Evolutionary conservation across 1,140 invertebrate genomes (phyloP), one percentile per base, ranked within the genome.

Genomic region (Heterodera schachtii): DNA sequence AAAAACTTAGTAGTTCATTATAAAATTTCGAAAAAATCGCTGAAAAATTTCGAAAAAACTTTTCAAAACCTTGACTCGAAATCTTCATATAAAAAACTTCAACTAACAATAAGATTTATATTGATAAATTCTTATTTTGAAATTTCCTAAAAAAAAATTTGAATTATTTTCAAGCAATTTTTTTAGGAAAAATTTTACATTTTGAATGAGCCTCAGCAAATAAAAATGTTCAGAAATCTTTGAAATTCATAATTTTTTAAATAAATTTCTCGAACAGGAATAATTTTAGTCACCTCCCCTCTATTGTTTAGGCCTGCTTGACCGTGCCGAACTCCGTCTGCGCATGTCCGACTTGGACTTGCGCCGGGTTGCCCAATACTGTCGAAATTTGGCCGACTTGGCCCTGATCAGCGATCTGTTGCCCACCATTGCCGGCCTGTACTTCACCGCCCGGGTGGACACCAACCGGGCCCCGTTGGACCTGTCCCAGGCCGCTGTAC

Each of bases 321-420:
- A 49, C 75, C 85, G 64, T 57, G 85, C 11, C 82, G 92, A 94
- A 82, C 91, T 98, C 60, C 92, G 94, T 79, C 90, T 93, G 0
- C 92, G 94, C 84, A 92, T 98, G 43, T 93, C 94, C 1, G 93
- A 93, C 0, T 95, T 96, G 86, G 96, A 98, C 90, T 87, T 98
- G 52, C 93, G 94, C 89, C 92, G 96, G 21, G 90, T 99, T 66
- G 95, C 98, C 90, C 92, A 94, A 83, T 99, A 98, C 90, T 93
- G 94, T 41, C 93, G 94, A 75, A 98, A 98, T 91, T 93, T 98
- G 92, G 94, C 94, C 3, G 97, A 99, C 91, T 95, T 97, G 91
- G 94, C 97, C 86, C 92, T 98, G 4, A 94, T 99, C 21, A 93
- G 94, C 83, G 96, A 98, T 91, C 91, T 98, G n/a, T 90, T 98